These are phyloP conservation scores for Cosmorhoe ocellata DNA, from an alignment of 2,888 invertebrate genomes.

Conservation along the genomic window DNA sequence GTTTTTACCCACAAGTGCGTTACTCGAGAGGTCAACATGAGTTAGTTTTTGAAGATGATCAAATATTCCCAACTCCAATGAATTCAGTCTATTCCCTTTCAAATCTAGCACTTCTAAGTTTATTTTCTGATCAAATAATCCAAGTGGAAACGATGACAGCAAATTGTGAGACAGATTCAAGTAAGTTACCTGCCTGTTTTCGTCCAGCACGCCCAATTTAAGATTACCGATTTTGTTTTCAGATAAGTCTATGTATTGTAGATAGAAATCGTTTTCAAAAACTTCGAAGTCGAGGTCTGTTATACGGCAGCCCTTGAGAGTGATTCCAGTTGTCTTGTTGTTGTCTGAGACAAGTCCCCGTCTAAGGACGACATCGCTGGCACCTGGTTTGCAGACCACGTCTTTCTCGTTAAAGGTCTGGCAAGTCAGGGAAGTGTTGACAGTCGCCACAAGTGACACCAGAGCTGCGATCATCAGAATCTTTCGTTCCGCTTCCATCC, in stretches of 20 bases:
- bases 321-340: conserved; percentile 40
- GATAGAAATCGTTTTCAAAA: conserved; percentile 46
- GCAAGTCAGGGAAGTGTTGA: conserved; percentile 31
- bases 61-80: conserved; percentile 49
- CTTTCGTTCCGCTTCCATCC: conserved; percentile 10
- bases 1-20: conserved; percentile 45
- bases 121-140: conserved; percentile 52
- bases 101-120: conserved; percentile 54
- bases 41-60: conserved; percentile 47
- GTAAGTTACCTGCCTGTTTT: conserved; percentile 39
- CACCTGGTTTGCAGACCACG: conserved; percentile 39
- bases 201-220: conserved; percentile 53
- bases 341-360: conserved; percentile 48
- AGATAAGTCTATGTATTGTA: conserved; percentile 55
- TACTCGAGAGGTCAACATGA: conserved; percentile 54
- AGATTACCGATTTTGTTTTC: conserved; percentile 50
- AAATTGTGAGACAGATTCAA: conserved; percentile 56
- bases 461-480: background rate
- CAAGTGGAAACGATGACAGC: conserved; percentile 48
- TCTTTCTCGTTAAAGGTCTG: conserved; percentile 31
- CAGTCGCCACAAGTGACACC: background rate
- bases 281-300: conserved; percentile 46
- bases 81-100: conserved; percentile 47
- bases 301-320: conserved; percentile 41
- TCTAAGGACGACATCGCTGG: conserved; percentile 33